Conservation (phyloP, 1,140 invertebrate genomes). For the Reticulitermes speratus region DNA sequence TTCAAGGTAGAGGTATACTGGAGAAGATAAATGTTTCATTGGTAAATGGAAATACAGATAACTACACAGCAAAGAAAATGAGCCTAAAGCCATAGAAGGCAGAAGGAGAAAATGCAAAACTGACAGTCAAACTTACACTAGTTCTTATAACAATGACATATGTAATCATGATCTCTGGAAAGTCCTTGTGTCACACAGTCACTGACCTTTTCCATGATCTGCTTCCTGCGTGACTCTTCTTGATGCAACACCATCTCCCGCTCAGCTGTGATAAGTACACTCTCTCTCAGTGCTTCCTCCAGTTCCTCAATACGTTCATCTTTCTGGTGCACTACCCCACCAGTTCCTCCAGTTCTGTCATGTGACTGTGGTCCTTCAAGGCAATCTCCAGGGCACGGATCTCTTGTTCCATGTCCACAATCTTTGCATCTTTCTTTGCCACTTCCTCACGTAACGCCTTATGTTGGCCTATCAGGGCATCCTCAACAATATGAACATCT, state of each 20-base stretch:
- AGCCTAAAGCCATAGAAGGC: too few relatives aligned
- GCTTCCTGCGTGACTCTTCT: conserved; percentile 59
- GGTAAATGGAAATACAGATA: too few relatives aligned
- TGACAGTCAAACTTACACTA: too few relatives aligned
- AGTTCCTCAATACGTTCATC: conserved; percentile 70
- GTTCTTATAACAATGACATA: too few relatives aligned
- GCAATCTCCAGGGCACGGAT: conserved; percentile 38
- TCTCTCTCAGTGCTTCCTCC: conserved; percentile 73
- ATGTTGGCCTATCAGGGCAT: conserved; percentile 20
- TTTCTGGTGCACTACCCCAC: conserved; percentile 51
- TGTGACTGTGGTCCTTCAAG: conserved; percentile 10
- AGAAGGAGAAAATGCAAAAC: too few relatives aligned
- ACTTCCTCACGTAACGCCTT: conserved; percentile 24
- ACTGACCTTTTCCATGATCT: conserved; percentile 62
- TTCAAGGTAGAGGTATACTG: too few relatives aligned
- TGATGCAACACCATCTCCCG: conserved; percentile 61
- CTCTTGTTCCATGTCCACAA: conserved; percentile 37
- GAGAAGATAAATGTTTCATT: too few relatives aligned
- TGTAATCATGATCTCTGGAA: too few relatives aligned
- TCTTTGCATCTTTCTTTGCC: not conserved
- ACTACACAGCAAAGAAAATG: too few relatives aligned
- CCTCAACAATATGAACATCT: conserved; percentile 54
- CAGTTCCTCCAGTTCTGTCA: conserved; percentile 54
- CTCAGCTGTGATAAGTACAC: conserved; percentile 62
- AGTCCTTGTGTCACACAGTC: not conserved